Base-by-base conservation (phyloP, 2,113 vertebrate species). In the Megaleporinus macrocephalus region DNA sequence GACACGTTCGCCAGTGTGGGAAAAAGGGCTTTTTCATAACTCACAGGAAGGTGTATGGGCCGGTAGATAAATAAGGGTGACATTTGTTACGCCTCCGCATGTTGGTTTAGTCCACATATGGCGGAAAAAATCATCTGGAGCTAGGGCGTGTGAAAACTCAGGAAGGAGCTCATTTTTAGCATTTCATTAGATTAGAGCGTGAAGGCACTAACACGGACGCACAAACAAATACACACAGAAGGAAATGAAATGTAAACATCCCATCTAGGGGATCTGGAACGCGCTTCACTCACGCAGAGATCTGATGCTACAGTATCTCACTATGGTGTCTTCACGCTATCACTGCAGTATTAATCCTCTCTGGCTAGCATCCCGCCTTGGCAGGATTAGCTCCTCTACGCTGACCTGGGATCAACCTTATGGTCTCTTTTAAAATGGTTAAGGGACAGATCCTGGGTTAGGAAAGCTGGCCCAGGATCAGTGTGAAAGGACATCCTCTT, bases 191-290 rank as follows among this genome's bases (percentile, higher is more conserved):
- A 81, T 81, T 81, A 81, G 53, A 68, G 79, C 59, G 5, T 74
- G 30, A 83, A 83, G 57, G 49, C 51, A 77, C 57, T 16, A 84
- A 82, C 70, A 73, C 62, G 61, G 69, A 79, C 51, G 78, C 79
- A 79, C 79, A 85, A 27, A 85, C 26, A 85, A 29, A 85, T 73
- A 78, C 49, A 51, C 69, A 65, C 78, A 55, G 30, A 36, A 66
- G 59, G 77, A 82, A 76, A 65, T 85, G 76, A 83, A 83, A 83
- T 63, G 77, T 86, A 86, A 86, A 86, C 84, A 83, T 80, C 77
- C 72, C 76, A 75, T 79, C 77, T 72, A 59, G 47, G 66, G 78
- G 70, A 69, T 79, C 74, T 79, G 76, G 84, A 83, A 85, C 61
- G 36, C 20, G 73, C 69, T 80, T 80, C 68, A 73, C 77, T 85